These are phyloP conservation scores for Carollia perspicillata DNA, from an alignment of 2,113 vertebrate genomes.

Conservation along the genomic window DNA sequence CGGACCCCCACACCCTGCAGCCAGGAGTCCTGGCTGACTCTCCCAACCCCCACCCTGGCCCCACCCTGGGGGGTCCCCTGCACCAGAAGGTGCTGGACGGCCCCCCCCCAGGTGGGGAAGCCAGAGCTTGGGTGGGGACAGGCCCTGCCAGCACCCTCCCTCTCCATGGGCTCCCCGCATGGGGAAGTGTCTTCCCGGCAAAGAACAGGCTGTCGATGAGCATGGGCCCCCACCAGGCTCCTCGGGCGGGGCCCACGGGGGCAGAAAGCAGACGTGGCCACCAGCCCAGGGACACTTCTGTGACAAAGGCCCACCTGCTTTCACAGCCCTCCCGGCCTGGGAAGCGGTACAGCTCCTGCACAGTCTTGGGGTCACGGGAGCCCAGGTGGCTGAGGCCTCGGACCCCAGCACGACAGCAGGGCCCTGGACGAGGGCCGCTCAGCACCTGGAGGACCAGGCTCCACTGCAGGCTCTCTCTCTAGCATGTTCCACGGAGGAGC, in stretches of 20 bases:
- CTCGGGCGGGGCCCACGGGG: not conserved
- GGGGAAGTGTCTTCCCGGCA: not conserved
- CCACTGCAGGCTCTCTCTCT: not conserved
- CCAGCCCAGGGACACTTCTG: not conserved
- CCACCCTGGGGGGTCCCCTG: not conserved
- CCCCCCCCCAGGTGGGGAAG: rapidly evolving
- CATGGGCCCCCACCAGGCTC: not conserved
- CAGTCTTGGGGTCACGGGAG: not conserved
- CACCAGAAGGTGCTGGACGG: not conserved
- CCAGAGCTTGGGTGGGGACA: no score
- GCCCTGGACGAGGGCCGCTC: not conserved
- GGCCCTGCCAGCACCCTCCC: not conserved
- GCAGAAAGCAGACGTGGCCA: not conserved
- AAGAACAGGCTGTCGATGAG: not conserved
- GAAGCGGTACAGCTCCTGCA: rapidly evolving
- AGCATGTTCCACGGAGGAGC: rapidly evolving
- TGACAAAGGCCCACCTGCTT: rapidly evolving
- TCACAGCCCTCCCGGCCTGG: rapidly evolving
- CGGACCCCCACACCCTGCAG: no score
- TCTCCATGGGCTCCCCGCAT: not conserved
- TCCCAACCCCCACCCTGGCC: not conserved
- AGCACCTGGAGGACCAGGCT: rapidly evolving
- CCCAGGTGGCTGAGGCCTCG: not conserved
- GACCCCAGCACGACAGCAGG: rapidly evolving
- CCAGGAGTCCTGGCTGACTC: not conserved